Evolutionary conservation across 1,140 invertebrate species (phyloP), one percentile per base, ranked within the genome.

Genomic region (Heliconius eleuchia): DNA sequence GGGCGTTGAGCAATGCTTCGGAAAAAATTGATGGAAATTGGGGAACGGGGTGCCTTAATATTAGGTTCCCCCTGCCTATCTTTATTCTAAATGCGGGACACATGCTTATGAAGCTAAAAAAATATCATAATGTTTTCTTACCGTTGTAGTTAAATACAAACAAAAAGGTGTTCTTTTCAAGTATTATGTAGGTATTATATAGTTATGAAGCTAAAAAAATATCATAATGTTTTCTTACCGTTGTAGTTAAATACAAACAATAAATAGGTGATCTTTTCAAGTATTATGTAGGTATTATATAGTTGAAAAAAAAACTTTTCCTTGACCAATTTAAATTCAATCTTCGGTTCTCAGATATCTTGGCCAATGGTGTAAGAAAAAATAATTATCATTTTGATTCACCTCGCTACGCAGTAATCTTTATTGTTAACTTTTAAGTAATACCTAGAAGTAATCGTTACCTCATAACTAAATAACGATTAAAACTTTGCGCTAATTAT

Each of bases 311-410:
- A 76, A 39, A 46, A 1, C 46, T 46, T 75, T 71, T 46, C 74
- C 74, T 76, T 76, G 74, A 76, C 57, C 27, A 70, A 76, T 50
- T 76, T 71, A 39, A 71, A 76, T 71, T 71, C 74, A 76, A 76
- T 60, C 60, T 76, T 76, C 60, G 60, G 30, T 76, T 76, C 74
- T 70, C 60, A 76, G 74, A 76, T 76, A 76, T 70, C 39, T 76
- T 71, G 74, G 60, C 23, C 39, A 75, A 75, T 75, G 9, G 60
- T 66, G 42, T 76, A 71, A 23, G 71, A 60, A 50, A 71, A 75
- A 75, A 50, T 71, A 70, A 23, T 23, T 42, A 70, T 76, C 71
- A 39, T 71, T 76, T 71, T 76, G 23, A 70, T 70, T 70, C 74
- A 70, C 60, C 60, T 66, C 71, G 55, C 42, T 18, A 46, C 23